Evolutionary conservation across 2,888 invertebrate genomes (phyloP).

Genomic region (Meganola albula): DNA sequence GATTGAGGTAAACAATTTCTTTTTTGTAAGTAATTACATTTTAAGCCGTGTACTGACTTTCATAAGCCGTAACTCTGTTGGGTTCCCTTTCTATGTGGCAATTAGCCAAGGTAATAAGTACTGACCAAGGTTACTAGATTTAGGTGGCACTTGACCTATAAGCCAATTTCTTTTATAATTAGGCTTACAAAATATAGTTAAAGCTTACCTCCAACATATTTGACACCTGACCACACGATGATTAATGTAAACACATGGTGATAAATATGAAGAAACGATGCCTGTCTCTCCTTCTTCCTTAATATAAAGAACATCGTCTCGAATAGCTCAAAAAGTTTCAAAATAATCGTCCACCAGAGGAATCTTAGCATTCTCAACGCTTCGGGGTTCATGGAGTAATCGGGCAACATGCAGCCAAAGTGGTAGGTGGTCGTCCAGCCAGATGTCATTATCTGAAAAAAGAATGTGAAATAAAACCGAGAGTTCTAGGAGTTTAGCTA

Average conservation of each 20-base stretch:
- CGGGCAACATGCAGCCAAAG: slow-evolving; percentile 83
- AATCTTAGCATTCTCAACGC: slow-evolving; percentile 77
- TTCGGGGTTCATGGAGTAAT: slow-evolving; percentile 81
- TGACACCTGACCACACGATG: slow-evolving; percentile 79
- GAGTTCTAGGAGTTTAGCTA: no score
- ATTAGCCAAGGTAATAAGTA: no score
- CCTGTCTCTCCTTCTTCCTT: slow-evolving; percentile 83
- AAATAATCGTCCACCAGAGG: slow-evolving; percentile 79
- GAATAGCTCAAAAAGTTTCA: slow-evolving; percentile 81
- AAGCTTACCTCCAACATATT: slow-evolving; percentile 82
- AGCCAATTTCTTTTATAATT: no score
- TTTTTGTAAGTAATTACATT: no score
- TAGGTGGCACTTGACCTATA: no score
- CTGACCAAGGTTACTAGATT: no score
- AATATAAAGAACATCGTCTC: slow-evolving; percentile 85
- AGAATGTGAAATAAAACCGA: no score
- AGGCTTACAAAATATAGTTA: no score
- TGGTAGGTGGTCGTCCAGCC: slow-evolving; percentile 80
- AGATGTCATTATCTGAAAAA: slow-evolving; percentile 77
- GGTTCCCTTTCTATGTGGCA: no score
- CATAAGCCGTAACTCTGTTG: no score
- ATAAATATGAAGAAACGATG: slow-evolving; percentile 84
- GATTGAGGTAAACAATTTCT: no score
- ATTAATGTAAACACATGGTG: slow-evolving; percentile 81
- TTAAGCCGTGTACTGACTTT: no score